Percentiles rank a stretch among this genome's conserved stretches.
phyloP scores from a whole-genome alignment of 1,140 invertebrate species.

The Mactra quadrangularis region DNA sequence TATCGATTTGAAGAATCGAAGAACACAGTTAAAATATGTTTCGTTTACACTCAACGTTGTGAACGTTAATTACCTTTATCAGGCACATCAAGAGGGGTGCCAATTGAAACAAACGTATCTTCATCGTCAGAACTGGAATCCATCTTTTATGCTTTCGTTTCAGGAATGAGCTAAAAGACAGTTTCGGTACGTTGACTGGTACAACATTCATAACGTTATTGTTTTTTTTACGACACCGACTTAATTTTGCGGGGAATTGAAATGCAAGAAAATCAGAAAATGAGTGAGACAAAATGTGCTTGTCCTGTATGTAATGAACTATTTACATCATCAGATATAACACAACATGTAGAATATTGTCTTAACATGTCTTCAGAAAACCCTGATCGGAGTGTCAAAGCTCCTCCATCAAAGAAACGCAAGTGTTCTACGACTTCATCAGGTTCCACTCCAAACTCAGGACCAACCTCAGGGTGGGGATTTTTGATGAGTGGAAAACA shows the following conservation, averaged over 20 bases:
- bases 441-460: too few relatives aligned
- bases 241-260: too few relatives aligned
- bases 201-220: too few relatives aligned
- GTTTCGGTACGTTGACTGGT: too few relatives aligned
- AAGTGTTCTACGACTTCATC: background rate
- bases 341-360: constrained; percentile 71
- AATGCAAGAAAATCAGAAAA: background rate
- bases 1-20: background rate
- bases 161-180: too few relatives aligned
- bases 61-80: constrained; percentile 88
- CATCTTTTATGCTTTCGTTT: too few relatives aligned
- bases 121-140: constrained; percentile 88
- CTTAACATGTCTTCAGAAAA: constrained; percentile 36
- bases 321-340: constrained; percentile 60
- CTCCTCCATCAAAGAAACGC: constrained; percentile 27
- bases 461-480: constrained; percentile 14
- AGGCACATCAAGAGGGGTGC: constrained; percentile 89
- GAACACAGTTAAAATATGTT: background rate
- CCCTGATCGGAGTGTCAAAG: background rate
- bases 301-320: constrained; percentile 72
- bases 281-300: too few relatives aligned
- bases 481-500: background rate
- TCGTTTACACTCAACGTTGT: background rate
- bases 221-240: too few relatives aligned
- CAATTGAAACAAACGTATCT: constrained; percentile 89